These are phyloP conservation scores for Cecidostiba fungosa DNA, from an alignment of 2,888 invertebrate species.

Conservation along the genomic window DNA sequence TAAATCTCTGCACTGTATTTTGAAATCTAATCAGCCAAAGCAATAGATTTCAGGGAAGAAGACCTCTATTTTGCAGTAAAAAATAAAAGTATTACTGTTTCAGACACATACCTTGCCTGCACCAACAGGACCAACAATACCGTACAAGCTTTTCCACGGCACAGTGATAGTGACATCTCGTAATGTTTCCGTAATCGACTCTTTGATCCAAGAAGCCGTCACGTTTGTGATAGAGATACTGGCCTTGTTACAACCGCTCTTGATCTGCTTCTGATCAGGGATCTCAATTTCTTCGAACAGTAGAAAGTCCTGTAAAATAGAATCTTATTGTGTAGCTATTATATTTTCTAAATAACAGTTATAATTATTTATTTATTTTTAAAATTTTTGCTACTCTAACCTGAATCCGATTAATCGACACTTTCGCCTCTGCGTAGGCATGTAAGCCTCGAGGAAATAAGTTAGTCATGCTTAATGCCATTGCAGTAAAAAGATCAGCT, in stretches of 20 bases:
- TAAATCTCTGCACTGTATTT: not conserved
- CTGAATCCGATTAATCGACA: conserved; percentile 85
- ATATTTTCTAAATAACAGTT: not conserved
- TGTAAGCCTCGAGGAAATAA: conserved; percentile 84
- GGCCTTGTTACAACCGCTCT: conserved; percentile 66
- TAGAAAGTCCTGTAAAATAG: conserved; percentile 80
- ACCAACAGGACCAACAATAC: conserved; percentile 93
- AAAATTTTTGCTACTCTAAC: conserved; percentile 77
- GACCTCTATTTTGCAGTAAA: not conserved
- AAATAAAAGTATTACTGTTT: not conserved
- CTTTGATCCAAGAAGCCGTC: conserved; percentile 80
- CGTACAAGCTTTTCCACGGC: conserved; percentile 84
- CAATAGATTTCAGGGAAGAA: too few relatives aligned
- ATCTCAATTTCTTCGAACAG: conserved; percentile 82
- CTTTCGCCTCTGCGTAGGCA: conserved; percentile 84
- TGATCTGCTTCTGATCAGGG: conserved; percentile 43
- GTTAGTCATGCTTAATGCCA: conserved; percentile 86
- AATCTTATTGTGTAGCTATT: not conserved
- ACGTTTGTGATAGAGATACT: conserved; percentile 80
- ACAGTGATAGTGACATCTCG: conserved; percentile 82
- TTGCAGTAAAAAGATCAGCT: conserved; percentile 88
- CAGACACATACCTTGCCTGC: conserved; percentile 86
- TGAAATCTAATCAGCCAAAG: too few relatives aligned
- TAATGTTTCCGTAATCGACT: conserved; percentile 76
- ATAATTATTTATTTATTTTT: not conserved